Evolutionary conservation across 2,113 vertebrate genomes (phyloP), one percentile per base, ranked within the genome.

Genomic region (Sterna hirundo): DNA sequence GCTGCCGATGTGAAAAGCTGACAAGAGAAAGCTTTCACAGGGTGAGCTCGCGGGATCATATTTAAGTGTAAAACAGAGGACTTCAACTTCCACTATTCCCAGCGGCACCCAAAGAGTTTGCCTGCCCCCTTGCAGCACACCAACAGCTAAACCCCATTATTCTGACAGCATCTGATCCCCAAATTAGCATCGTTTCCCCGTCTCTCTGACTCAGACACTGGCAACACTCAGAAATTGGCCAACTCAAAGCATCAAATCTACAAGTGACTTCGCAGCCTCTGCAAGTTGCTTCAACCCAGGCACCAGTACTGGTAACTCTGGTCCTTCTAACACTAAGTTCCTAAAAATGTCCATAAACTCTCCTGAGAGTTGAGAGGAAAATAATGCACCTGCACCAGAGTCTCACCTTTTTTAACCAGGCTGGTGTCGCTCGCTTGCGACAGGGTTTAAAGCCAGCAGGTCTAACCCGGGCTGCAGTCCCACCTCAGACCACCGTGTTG

Each of bases 351-450:
- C 58, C 58, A 44, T 32, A 32, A 54, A 38, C 13, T 34, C 13
- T 64, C 26, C 34, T 29, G 52, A 55, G 38, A 60, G 11, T 25
- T 4, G 6, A 36, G 38, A 71, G 46, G 29, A 60, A 77, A 94
- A 42, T 25, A 22, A 13, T 21, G 26, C 30, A 25, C 58, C 13
- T 26, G 21, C 27, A 70, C 22, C 21, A 51, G 44, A 51, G 23
- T 21, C 34, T 80, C 13, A 25, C 22, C 22, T 51, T 58, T 79
- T 78, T 18, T 34, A 74, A 16, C 34, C 34, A 51, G n/a, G 64
- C 40, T 44, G 36, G 14, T 79, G 26, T 71, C 3, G 2, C 17
- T 49, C 0, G 1, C 40, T 61, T 58, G 84, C 2, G 1, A 49
- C 4, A 12, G 47, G 27, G 9, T 13, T 15, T 57, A 38, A 20